Evolutionary conservation across 2,113 vertebrate species (phyloP), one percentile per base, ranked within the genome.

Genomic region (Sorex araneus): DNA sequence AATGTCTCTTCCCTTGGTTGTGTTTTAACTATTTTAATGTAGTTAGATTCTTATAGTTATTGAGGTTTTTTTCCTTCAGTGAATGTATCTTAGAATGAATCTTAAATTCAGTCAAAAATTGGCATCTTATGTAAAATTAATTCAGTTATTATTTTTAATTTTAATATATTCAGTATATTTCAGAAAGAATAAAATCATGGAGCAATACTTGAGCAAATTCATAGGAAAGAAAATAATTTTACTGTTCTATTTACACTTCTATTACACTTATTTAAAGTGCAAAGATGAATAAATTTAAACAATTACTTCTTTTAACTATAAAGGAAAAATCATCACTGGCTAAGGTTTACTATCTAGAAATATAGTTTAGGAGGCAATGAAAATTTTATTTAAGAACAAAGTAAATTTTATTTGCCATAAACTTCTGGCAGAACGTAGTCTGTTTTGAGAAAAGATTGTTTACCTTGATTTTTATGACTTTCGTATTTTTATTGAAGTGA

Each of bases 401-500:
- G 93, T 93, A 92, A 95, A 77, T 84, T 73, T 28, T 94, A n/a
- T 76, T 64, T 94, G 86, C 2, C 34, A 66, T 82, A n/a, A 73
- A 47, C 8, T 94, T 96, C 40, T 89, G 86, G 10, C 80, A 84
- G 77, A 95, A 34, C 94, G 47, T 87, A 11, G n/a, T n/a, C 54
- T 85, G 32, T 82, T 50, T 92, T 92, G 40, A 94, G 66, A 74
- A 82, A n/a, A 90, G 28, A 90, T 32, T 67, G 92, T 87, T 21
- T 96, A 94, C 50, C 64, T 95, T 97, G 64, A 96, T 97, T 94
- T 87, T 90, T 93, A 78, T 95, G 85, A 11, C 67, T 96, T 84
- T 94, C 93, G 54, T 95, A 82, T 93, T 96, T 96, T 92, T 91
- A 77, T 63, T 92, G 76, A 96, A 85, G 80, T 94, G 43, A 92